Evolutionary conservation across 37 sponge, comb jelly and placozoan species (phyloP), one percentile per base, ranked within the genome.

Genomic region (Chondrosia reniformis): DNA sequence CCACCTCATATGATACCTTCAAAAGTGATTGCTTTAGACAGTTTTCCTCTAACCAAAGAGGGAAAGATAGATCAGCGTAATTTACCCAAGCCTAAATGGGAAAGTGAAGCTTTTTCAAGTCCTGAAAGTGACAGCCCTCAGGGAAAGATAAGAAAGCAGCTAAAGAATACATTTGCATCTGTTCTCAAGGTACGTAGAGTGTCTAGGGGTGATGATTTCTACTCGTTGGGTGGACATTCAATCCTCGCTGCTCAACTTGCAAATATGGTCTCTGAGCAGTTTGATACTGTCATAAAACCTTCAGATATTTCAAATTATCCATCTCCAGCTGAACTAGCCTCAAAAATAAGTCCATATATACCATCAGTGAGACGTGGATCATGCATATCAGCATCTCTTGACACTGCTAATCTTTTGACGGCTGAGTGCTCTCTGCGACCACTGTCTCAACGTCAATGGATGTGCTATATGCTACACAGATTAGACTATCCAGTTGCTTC

Each of bases 1-100:
- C 80, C 89, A 34, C 37, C 80, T 33, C 84, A 88, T 69, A 88
- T 88, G 89, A 62, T 84, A 0, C 90, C 90, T 10, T 76, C 64
- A 24, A 19, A 42, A 27, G 49, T 89, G 3, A 10, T 80, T 1
- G 24, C 81, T 13, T 6, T 84, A 19, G 79, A 84, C 30, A 37
- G 54, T 10, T 28, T 89, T 30, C 85, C 85, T 6, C 45, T 76
- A 45, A 81, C 40, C 3, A 76, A 38, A 1, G 55, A 71, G 24
- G 85, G 90, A 3, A 89, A 89, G 66, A 49, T 84, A 9, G 76
- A 89, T 39, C 62, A 69, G 34, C 52, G 38, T 5, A 38, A 57
- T 19, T 74, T 88, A 15, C 42, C 43, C 1, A 40, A 13, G 2
- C n/a, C n/a, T 9, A 39, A 39, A 38, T 25, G 2, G 41, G 22